Base-by-base conservation (phyloP, 2,113 vertebrate genomes). In the Ptilorrhoa leucosticta region DNA sequence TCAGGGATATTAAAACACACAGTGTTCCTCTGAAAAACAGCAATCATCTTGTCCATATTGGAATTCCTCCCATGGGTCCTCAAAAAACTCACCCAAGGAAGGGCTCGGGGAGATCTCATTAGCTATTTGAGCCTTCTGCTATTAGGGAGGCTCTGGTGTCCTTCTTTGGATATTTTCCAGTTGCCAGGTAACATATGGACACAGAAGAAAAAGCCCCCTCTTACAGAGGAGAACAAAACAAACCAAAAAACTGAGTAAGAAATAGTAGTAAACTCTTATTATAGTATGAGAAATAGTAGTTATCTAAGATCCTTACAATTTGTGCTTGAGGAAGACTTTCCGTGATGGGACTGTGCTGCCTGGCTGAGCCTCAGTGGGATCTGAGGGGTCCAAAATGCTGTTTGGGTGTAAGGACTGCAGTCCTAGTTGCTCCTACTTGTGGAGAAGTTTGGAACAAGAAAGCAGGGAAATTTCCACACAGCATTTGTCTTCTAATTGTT, bases 291-390 rank as follows among this genome's bases (percentile, higher is more conserved):
- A 85, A 83, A 40, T 37, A 61, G 30, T 24, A 58, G 27, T 76
- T 89, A 50, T 21, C 14, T 13, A 45, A 48, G 50, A 19, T 53
- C 12, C 4, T 86, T 79, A 30, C 2, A 37, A 11, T 48, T 47
- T 83, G 7, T 44, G 28, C 31, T 60, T 61, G 66, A 11, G 37
- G 60, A 73, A 73, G 26, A 19, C 11, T 58, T 83, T 48, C 13
- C 0, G 0, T 30, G n/a, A 39, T 40, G 1, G 7, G 37, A 17
- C n/a, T 57, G 8, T 0, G 0, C 57, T 80, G 40, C 19, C 50
- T 80, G 66, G 23, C 37, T 64, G 57, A 85, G 44, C 61, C 14
- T 76, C 2, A 1, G 9, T 42, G 48, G 9, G 21, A 8, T 22
- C n/a, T 73, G 26, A n/a, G 18, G 13, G 7, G 4, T 72, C 35